A percentile compares a stretch with the other conserved stretches of the same genome.
Conservation (phyloP, 1,140 invertebrate genomes). For the Heliconius hewitsoni region DNA sequence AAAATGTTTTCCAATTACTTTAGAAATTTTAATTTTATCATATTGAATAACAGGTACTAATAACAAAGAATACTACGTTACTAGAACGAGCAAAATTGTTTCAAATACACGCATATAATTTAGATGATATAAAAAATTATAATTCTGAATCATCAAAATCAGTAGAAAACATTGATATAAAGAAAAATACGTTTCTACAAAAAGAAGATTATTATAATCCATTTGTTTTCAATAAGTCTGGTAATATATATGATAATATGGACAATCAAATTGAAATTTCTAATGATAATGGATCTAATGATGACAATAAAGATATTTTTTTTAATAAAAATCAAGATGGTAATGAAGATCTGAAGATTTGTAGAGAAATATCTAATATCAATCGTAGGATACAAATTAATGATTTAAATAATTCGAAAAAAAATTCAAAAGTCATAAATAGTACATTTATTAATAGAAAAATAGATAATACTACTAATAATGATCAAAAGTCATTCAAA, state of each 20-base stretch:
- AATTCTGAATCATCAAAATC: not conserved
- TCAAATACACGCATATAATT: slow-evolving; percentile 22
- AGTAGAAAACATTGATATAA: slow-evolving; percentile 5
- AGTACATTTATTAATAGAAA: not conserved
- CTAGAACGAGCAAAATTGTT: slow-evolving; percentile 22
- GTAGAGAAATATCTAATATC: not conserved
- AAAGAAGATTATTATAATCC: slow-evolving; percentile 24
- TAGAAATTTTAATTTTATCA: not conserved
- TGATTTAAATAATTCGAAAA: not conserved
- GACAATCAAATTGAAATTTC: not conserved
- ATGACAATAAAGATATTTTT: not conserved
- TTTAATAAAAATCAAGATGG: not conserved
- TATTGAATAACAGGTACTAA: slow-evolving; percentile 42
- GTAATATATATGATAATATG: not conserved
- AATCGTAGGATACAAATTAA: not conserved
- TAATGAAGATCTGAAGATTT: not conserved
- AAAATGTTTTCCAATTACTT: not conserved
- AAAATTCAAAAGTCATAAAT: not conserved
- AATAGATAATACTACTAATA: not conserved
- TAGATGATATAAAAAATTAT: slow-evolving; percentile 20
- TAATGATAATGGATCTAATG: not conserved
- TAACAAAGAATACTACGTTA: slow-evolving; percentile 47
- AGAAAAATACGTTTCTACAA: slow-evolving; percentile 33
- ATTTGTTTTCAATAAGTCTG: slow-evolving; percentile 20
- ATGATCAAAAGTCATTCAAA: not conserved